Conservation (phyloP, 2,888 invertebrate species). For the Xestoiulus laeticollis region DNA sequence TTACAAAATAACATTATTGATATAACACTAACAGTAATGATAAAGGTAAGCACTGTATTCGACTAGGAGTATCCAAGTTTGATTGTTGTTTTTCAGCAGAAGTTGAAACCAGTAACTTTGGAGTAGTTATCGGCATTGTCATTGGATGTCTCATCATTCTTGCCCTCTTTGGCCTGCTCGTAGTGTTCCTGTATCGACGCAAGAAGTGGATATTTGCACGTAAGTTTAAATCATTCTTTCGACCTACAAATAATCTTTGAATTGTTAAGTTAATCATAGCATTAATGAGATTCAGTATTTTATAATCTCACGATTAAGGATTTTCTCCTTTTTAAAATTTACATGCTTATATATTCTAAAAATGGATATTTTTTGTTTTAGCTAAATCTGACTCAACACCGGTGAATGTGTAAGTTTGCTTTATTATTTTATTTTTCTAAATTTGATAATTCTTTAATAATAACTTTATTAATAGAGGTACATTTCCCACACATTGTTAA, state of each 20-base stretch:
- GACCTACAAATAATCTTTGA: too few species aligned
- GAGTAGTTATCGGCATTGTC: constrained; percentile 21
- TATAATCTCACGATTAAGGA: too few species aligned
- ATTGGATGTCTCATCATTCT: background rate
- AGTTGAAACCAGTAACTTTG: background rate
- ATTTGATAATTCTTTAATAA: too few species aligned
- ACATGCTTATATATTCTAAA: background rate
- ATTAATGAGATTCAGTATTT: too few species aligned
- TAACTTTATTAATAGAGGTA: background rate
- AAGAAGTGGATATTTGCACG: constrained; percentile 46
- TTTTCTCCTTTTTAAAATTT: too few species aligned
- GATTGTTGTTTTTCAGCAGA: constrained; percentile 1
- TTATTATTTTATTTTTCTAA: background rate
- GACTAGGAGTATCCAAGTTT: background rate
- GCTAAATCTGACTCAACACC: background rate
- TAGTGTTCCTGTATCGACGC: constrained; percentile 31
- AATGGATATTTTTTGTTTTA: background rate
- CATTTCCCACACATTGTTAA: background rate
- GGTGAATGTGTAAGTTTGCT: background rate
- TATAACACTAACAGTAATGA: background rate
- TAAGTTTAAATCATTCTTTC: background rate
- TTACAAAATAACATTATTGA: background rate
- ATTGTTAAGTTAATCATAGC: too few species aligned
- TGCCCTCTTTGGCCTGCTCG: background rate
- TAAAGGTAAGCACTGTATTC: background rate